Percentiles rank a stretch among this genome's conserved stretches.
These are phyloP conservation scores for Lucifuga dentata DNA, from an alignment of 2,113 vertebrate genomes.

Conservation along the genomic window DNA sequence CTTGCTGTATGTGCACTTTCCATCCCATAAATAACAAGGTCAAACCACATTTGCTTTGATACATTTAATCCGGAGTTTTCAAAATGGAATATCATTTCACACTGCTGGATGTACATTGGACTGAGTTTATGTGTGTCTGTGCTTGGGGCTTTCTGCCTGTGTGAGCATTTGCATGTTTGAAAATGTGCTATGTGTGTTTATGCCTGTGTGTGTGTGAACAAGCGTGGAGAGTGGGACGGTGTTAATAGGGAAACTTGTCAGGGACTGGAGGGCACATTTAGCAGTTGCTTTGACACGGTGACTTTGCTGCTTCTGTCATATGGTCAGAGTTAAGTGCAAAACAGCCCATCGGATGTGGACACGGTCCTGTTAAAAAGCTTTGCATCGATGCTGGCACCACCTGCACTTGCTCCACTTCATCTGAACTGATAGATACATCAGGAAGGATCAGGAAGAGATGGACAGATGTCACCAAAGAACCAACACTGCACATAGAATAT, in stretches of 20 bases:
- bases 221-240: conserved; percentile 43
- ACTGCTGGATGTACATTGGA: conserved; percentile 61
- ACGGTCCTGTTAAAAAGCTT: conserved; percentile 77
- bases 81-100: conserved; percentile 84
- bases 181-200: conserved; percentile 33
- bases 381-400: conserved; percentile 37
- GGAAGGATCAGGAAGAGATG: conserved; percentile 71
- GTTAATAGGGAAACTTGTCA: conserved; percentile 79
- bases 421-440: conserved; percentile 65
- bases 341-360: conserved; percentile 56
- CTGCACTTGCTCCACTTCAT: conserved; percentile 38
- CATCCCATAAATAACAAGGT: conserved; percentile 78
- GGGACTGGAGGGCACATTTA: conserved; percentile 73
- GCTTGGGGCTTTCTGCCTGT: neutral
- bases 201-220: conserved; percentile 39
- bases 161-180: conserved; percentile 40
- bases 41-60: conserved; percentile 80
- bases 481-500: conserved; percentile 65
- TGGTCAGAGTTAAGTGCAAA: conserved; percentile 75
- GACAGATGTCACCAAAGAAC: conserved; percentile 83
- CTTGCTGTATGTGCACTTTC: conserved; percentile 53
- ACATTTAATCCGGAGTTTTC: conserved; percentile 83
- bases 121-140: conserved; percentile 52
- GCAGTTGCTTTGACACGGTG: conserved; percentile 75
- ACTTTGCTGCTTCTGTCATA: conserved; percentile 74